Conservation (phyloP, 1,140 invertebrate species). For the Scaptomyza montana region DNA sequence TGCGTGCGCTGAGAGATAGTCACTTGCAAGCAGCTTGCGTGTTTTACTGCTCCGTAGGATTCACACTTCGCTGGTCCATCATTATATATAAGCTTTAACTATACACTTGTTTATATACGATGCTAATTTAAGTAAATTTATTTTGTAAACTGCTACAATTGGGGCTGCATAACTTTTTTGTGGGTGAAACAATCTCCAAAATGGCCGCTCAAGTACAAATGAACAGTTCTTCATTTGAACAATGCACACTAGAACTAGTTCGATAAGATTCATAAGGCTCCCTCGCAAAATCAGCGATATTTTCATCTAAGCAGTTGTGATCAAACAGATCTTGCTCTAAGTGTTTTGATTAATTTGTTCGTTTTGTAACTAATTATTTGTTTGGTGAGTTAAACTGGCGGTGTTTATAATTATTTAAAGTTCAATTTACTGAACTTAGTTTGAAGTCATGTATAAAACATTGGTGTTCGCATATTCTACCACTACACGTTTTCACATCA, state of each 20-base stretch:
- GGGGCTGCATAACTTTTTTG: slow-evolving; percentile 78
- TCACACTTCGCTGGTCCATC: slow-evolving; percentile 58
- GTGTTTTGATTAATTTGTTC: slow-evolving; percentile 16
- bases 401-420: background rate
- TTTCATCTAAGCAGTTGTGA: too few species aligned
- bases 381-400: slow-evolving; percentile 16
- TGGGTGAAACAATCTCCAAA: slow-evolving; percentile 79
- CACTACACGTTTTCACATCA: too few species aligned
- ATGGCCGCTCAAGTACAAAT: slow-evolving; percentile 65
- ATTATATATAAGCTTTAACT: slow-evolving; percentile 56
- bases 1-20: slow-evolving; percentile 66
- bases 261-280: slow-evolving; percentile 10
- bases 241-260: slow-evolving; percentile 42
- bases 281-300: too few species aligned
- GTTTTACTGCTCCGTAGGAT: slow-evolving; percentile 61
- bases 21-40: slow-evolving; percentile 64
- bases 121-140: slow-evolving; percentile 59
- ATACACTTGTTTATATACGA: slow-evolving; percentile 65
- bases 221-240: slow-evolving; percentile 47
- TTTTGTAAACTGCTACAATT: slow-evolving; percentile 66
- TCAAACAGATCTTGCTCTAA: too few species aligned
- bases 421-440: background rate
- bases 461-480: too few species aligned
- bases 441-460: background rate
- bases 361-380: background rate